Conservation (phyloP, 2,888 invertebrate species). For the Phorcus lineatus region DNA sequence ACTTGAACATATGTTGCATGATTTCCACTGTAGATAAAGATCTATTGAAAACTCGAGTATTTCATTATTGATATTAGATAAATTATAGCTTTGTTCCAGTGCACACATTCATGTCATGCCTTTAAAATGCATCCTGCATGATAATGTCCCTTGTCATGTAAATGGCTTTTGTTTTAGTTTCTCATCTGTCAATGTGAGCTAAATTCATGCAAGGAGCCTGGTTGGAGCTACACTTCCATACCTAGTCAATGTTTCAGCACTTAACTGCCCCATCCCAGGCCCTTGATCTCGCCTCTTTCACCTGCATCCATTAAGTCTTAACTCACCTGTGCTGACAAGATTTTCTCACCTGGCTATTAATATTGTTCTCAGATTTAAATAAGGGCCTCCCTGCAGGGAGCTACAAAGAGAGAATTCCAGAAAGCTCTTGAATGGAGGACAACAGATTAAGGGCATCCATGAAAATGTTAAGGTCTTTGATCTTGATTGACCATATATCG, state of each 20-base stretch:
- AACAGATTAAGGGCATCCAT: not conserved
- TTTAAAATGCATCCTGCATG: no score
- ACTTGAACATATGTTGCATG: no score
- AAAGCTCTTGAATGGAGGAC: not conserved
- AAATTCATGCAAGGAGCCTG: no score
- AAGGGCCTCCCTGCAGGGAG: not conserved
- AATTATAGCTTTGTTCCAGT: no score
- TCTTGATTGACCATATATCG: constrained; percentile 11
- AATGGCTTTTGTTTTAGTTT: no score
- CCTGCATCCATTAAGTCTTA: not conserved
- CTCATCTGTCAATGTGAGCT: no score
- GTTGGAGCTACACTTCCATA: not conserved
- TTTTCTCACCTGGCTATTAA: constrained; percentile 21
- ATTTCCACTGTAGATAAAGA: no score
- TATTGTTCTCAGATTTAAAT: not conserved
- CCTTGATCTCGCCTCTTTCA: not conserved
- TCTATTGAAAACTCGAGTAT: no score
- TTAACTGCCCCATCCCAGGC: not conserved
- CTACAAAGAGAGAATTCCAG: not conserved
- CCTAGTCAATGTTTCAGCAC: not conserved
- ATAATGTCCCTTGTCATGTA: no score
- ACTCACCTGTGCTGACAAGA: constrained; percentile 20
- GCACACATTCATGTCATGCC: no score
- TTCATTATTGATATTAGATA: no score
- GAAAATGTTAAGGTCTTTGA: constrained; percentile 1